Evolutionary conservation across 2,797 vertebrate species (phyloP).

Genomic region (Adrianichthys oophorus): DNA sequence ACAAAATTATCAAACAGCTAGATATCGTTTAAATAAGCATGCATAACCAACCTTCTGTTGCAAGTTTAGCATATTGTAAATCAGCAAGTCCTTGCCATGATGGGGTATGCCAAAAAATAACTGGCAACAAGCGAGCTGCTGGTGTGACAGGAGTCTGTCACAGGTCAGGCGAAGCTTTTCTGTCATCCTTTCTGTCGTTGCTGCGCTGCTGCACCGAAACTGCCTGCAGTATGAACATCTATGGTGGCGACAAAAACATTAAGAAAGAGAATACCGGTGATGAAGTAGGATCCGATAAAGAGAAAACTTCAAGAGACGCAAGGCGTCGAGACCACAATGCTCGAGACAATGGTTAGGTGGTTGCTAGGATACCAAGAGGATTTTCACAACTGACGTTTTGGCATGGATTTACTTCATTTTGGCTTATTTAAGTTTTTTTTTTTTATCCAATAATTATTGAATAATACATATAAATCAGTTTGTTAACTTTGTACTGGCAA

Average conservation of each 20-base stretch:
- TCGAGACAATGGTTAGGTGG: constrained; percentile 1
- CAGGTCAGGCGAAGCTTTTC: constrained; percentile 60
- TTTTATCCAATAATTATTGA: too few species aligned
- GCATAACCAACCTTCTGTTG: constrained; percentile 48
- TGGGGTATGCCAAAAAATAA: constrained; percentile 57
- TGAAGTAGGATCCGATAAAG: too few species aligned
- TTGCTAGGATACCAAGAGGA: constrained; percentile 41
- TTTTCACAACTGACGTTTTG: neutral
- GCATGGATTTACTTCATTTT: too few species aligned
- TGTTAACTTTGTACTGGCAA: too few species aligned
- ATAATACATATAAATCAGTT: too few species aligned
- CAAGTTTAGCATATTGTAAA: constrained; percentile 55
- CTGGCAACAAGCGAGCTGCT: constrained; percentile 69
- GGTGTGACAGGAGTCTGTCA: constrained; percentile 50
- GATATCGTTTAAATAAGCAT: too few species aligned
- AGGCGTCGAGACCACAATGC: neutral
- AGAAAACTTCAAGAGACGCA: too few species aligned
- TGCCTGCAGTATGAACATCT: neutral
- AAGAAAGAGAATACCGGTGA: too few species aligned
- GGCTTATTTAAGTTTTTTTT: too few species aligned
- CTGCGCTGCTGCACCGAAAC: neutral
- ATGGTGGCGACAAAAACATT: neutral
- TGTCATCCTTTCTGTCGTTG: constrained; percentile 28
- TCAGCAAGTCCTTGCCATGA: constrained; percentile 56
- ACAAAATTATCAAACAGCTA: too few species aligned